A percentile compares a stretch with the other conserved stretches of the same genome.
Evolutionary conservation across 2,888 invertebrate species (phyloP).

Genomic region (Pandemis cinnamomeana): DNA sequence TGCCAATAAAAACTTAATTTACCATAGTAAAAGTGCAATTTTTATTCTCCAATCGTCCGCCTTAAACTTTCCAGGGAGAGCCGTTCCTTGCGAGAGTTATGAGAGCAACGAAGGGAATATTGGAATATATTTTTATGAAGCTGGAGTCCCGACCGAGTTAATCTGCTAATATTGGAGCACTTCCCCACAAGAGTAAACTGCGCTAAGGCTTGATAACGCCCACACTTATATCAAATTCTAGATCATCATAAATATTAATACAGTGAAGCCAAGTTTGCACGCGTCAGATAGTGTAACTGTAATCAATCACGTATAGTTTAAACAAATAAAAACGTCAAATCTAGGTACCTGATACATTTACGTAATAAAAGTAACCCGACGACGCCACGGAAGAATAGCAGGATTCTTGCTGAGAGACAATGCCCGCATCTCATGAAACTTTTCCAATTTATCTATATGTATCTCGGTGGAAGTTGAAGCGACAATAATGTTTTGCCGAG

Average conservation of each 20-base stretch:
- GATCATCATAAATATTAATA: background rate
- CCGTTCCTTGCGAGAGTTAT: conserved; percentile 75
- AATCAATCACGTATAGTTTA: background rate
- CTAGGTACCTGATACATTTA: background rate
- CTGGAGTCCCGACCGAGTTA: conserved; percentile 72
- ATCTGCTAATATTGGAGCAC: conserved; percentile 75
- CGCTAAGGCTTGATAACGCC: conserved; percentile 47
- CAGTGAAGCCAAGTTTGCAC: background rate
- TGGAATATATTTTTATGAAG: conserved; percentile 79
- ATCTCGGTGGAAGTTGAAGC: conserved; percentile 11
- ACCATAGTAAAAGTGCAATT: conserved; percentile 77
- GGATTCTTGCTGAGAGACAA: conserved; percentile 1
- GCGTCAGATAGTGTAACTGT: background rate
- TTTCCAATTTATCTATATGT: conserved; percentile 3
- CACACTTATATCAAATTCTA: conserved; percentile 9
- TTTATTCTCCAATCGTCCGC: conserved; percentile 77
- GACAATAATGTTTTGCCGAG: conserved; percentile 9
- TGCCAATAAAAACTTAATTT: conserved; percentile 77
- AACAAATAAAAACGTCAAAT: background rate
- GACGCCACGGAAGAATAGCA: background rate
- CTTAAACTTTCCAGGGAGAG: conserved; percentile 76
- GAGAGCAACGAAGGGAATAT: conserved; percentile 76
- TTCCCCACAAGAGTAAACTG: conserved; percentile 66
- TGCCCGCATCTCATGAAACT: conserved; percentile 5
- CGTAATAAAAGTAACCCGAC: background rate